Evolutionary conservation across 2,797 vertebrate genomes (phyloP).

Genomic region (Syngnathus rostellatus): DNA sequence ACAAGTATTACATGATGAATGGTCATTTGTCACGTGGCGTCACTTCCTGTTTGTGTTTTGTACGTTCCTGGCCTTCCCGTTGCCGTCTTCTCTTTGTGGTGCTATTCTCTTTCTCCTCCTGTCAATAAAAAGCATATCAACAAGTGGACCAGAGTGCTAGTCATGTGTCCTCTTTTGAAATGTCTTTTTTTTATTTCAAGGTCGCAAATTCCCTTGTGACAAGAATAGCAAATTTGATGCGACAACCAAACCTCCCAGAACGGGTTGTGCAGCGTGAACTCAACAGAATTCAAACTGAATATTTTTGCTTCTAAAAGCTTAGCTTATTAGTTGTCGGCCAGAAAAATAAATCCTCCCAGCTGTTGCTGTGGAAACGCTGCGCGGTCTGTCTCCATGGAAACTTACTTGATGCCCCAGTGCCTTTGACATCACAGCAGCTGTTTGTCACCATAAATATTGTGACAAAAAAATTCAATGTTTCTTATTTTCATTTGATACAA

Average conservation of each 20-base stretch:
- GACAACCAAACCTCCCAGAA: no score
- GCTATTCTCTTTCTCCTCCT: constrained; percentile 1
- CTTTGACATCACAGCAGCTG: neutral
- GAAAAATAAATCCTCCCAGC: neutral
- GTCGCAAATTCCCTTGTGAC: no score
- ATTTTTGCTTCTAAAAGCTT: neutral
- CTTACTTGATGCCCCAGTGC: neutral
- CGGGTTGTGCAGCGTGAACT: no score
- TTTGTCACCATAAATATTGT: neutral
- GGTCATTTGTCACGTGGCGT: neutral
- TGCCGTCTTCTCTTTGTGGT: constrained; percentile 2
- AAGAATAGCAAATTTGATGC: no score
- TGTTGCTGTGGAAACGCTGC: neutral
- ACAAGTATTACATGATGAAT: neutral
- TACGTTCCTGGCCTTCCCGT: constrained; percentile 6
- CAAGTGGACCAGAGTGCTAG: neutral
- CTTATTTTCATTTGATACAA: no score
- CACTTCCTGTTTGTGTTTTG: constrained; percentile 2
- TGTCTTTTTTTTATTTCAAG: no score
- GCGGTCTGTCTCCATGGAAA: neutral
- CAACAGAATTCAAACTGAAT: neutral
- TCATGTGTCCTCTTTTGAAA: no score
- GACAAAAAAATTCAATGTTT: no score
- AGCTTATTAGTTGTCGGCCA: neutral
- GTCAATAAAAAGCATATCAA: constrained; percentile 2